A percentile compares a stretch with the other conserved stretches of the same genome.
Conservation (phyloP, 2,888 invertebrate genomes). For the Rhagium mordax region DNA sequence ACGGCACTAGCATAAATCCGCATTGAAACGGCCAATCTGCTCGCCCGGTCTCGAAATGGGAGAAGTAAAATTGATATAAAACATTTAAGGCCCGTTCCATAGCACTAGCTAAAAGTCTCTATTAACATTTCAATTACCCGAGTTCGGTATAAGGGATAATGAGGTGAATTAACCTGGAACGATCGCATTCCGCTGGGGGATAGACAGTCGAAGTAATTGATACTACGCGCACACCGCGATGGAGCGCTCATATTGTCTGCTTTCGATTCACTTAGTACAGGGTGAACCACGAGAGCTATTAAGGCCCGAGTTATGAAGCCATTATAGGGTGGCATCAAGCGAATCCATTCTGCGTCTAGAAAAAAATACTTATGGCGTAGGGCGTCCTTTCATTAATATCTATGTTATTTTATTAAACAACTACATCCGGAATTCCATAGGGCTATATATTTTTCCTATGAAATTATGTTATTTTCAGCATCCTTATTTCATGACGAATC, state of each 20-base stretch:
- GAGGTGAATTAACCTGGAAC: conserved; percentile 50
- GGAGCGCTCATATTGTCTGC: conserved; percentile 18
- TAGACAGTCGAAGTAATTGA: conserved; percentile 46
- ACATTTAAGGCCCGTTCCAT: conserved; percentile 26
- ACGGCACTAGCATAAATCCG: conserved; percentile 5
- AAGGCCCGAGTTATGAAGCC: background rate
- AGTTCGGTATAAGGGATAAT: conserved; percentile 44
- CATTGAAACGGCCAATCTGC: conserved; percentile 28
- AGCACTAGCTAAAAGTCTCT: conserved; percentile 38
- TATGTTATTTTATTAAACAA: too few relatives aligned
- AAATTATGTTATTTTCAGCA: too few relatives aligned
- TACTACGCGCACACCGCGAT: conserved; percentile 34
- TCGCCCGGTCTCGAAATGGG: conserved; percentile 8
- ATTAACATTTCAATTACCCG: conserved; percentile 51
- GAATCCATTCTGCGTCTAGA: too few relatives aligned
- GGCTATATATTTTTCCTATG: too few relatives aligned
- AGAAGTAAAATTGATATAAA: conserved; percentile 32
- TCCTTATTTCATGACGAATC: too few relatives aligned
- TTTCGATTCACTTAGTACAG: background rate
- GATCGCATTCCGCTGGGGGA: conserved; percentile 40
- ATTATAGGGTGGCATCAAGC: background rate
- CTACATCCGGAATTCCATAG: too few relatives aligned
- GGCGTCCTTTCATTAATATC: too few relatives aligned
- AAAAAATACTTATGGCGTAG: too few relatives aligned
- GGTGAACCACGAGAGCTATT: conserved; percentile 7